These are phyloP conservation scores for Trichonephila clavata DNA, from an alignment of 1,140 invertebrate genomes.

Conservation along the genomic window DNA sequence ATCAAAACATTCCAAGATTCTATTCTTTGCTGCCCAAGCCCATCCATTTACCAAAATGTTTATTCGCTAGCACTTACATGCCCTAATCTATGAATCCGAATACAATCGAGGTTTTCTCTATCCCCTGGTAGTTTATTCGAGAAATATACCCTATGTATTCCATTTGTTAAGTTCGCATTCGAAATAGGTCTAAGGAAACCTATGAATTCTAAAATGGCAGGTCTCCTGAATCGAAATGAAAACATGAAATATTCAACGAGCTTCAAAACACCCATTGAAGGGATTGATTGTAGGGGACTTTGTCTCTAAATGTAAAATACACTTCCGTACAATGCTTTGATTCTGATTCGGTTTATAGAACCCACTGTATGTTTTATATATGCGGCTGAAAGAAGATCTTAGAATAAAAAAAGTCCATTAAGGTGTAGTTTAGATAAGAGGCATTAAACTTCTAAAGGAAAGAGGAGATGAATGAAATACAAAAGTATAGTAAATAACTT, in stretches of 20 bases:
- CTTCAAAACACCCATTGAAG: neutral
- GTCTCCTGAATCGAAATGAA: constrained; percentile 29
- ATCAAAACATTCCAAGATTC: neutral
- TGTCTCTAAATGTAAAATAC: constrained; percentile 25
- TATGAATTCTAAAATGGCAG: constrained; percentile 17
- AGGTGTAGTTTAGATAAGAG: neutral
- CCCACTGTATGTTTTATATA: neutral
- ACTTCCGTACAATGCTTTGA: neutral
- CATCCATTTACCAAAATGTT: neutral
- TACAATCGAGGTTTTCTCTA: neutral
- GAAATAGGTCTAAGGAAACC: neutral
- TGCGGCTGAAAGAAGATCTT: neutral
- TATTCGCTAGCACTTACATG: neutral
- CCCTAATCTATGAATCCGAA: neutral
- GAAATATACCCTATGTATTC: neutral
- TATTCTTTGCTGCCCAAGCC: neutral
- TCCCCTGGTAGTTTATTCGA: neutral
- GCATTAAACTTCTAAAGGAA: neutral
- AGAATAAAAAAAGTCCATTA: neutral
- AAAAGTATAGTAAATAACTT: no score
- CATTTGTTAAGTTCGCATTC: constrained; percentile 18
- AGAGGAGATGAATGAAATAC: neutral
- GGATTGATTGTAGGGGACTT: neutral
- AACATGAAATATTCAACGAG: constrained; percentile 21
- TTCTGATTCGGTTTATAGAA: neutral